phyloP scores from a whole-genome alignment of 2,888 invertebrate species.

The Papilio gigon region DNA sequence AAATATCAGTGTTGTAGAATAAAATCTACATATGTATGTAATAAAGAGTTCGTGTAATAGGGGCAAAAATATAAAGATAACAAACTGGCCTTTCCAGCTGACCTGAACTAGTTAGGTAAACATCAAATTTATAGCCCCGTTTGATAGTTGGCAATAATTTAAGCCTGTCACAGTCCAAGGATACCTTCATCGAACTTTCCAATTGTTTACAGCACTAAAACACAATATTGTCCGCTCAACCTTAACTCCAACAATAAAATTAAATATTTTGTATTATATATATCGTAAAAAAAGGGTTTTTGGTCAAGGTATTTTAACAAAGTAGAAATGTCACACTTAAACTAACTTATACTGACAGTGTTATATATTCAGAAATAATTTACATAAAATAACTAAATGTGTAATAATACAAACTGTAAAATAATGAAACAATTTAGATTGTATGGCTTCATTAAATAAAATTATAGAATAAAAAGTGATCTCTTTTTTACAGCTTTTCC shows the following conservation, averaged over 20 bases:
- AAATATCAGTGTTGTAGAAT: constrained; percentile 31
- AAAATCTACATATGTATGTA: constrained; percentile 32
- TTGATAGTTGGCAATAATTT: constrained; percentile 92
- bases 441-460: no score
- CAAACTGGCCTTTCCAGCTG: constrained; percentile 62
- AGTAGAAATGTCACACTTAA: no score
- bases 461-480: no score
- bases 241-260: constrained; percentile 48
- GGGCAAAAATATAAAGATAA: constrained; percentile 45
- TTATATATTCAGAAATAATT: no score
- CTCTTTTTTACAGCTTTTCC: no score
- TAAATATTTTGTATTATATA: constrained; percentile 23
- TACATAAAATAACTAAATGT: no score
- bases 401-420: no score
- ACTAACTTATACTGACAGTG: no score
- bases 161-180: constrained; percentile 88
- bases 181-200: constrained; percentile 88
- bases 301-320: no score
- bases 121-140: constrained; percentile 91
- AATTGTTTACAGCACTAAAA: constrained; percentile 88
- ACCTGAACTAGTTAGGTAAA: constrained; percentile 95
- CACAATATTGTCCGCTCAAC: constrained; percentile 68
- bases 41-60: constrained; percentile 45
- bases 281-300: no score
- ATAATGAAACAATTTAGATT: no score